Base-by-base conservation (phyloP, 2,113 vertebrate genomes). In the Tragelaphus buxtoni region DNA sequence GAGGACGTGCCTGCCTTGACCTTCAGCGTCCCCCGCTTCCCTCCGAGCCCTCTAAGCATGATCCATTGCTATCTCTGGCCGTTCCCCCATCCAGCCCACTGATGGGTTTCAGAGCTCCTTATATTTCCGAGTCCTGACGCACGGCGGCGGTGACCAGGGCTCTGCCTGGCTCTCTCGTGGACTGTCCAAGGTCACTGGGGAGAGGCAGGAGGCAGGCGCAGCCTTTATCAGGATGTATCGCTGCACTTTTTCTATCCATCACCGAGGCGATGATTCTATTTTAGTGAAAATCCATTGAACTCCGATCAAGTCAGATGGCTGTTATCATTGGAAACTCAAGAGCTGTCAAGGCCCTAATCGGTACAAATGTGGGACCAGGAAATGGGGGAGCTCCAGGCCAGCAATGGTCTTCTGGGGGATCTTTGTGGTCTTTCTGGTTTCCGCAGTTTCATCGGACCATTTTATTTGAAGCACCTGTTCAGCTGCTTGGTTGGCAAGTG, bases 211-310 rank as follows among this genome's bases (percentile, higher is more conserved):
- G 93, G 97, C 94, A 96, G 98, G 97, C 86, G 12, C 95, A 98
- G 98, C 98, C 98, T 99, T 99, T 98, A 99, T 99, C 99, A 99
- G 99, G 99, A 99, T 99, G 99, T 99, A 99, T 99, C 99, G 98
- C 99, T 99, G 99, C 99, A 98, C 98, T 98, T 98, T 98, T 99
- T 98, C 98, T 99, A 99, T 99, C 99, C 98, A 99, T 99, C 99
- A 99, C 98, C 96, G 95, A 97, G 98, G 98, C 98, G 98, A 99
- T 98, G 98, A 99, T 99, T 99, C 98, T 99, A 99, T 99, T 99
- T 99, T 99, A 99, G 98, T 98, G 98, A 99, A 99, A 99, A 99
- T 99, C 99, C 99, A 99, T 99, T 99, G 99, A 99, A 99, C 98
- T 98, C 98, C 98, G 99, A 99, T 99, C 98, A 99, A 99, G 98